Conservation (phyloP, 2,113 vertebrate species). For the Vireo altiloquus region DNA sequence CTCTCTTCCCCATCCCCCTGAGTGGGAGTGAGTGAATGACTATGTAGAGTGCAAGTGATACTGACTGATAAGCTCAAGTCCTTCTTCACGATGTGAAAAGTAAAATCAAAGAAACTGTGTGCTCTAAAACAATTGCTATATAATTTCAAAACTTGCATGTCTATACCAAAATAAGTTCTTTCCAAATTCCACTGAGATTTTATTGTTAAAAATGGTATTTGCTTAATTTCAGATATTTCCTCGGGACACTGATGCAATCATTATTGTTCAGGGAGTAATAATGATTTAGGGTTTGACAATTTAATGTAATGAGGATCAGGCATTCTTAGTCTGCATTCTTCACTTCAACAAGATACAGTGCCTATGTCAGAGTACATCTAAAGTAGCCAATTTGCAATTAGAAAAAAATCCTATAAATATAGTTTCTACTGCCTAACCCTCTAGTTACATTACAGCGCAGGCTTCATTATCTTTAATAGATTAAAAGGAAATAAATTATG, state of each 20-base stretch:
- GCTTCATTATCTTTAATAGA: not conserved
- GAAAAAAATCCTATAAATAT: not conserved
- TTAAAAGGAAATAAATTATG: not conserved
- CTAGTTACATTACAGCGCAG: not conserved
- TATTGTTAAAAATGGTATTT: not conserved
- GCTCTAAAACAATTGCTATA: not conserved
- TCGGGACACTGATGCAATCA: accelerated
- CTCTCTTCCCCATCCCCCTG: not conserved
- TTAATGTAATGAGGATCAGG: not conserved
- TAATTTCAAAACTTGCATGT: not conserved
- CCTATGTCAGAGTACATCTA: not conserved
- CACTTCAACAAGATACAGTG: not conserved
- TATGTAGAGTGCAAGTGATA: not conserved
- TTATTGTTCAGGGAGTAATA: not conserved
- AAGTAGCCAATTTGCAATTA: not conserved
- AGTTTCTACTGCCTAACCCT: not conserved
- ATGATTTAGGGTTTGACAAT: not conserved
- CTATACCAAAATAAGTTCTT: not conserved
- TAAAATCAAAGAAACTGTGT: not conserved
- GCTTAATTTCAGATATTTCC: not conserved
- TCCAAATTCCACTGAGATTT: not conserved
- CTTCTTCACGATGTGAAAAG: not conserved
- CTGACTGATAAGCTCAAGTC: not conserved
- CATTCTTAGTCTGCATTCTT: not conserved
- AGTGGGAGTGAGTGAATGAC: accelerated